Percentiles rank a stretch among this genome's conserved stretches.
Evolutionary conservation across 2,888 invertebrate genomes (phyloP).

Genomic region (Oscheius myriophilus): DNA sequence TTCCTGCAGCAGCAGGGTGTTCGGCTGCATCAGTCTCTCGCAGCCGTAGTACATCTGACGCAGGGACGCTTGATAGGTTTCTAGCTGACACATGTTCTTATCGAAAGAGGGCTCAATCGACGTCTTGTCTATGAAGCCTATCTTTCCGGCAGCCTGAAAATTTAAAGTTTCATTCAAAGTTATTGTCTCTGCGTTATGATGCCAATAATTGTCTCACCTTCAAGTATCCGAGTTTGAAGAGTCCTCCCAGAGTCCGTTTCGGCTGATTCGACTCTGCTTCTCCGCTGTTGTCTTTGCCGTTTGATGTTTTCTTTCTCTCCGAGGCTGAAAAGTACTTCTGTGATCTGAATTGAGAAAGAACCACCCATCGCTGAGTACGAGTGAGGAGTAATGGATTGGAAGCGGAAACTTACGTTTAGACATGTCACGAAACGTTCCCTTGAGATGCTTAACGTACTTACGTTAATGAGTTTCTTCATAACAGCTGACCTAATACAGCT

Average conservation of each 20-base stretch:
- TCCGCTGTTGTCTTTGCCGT: background rate
- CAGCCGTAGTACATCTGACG: slow-evolving; percentile 6
- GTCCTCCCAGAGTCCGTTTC: background rate
- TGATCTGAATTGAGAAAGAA: too few relatives aligned
- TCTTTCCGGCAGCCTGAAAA: background rate
- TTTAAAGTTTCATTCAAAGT: too few relatives aligned
- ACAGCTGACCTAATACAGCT: too few relatives aligned
- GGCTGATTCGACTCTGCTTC: background rate
- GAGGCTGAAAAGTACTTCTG: background rate
- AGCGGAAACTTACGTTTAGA: too few relatives aligned
- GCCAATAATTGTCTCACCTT: too few relatives aligned
- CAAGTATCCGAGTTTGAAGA: background rate
- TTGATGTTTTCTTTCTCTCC: background rate
- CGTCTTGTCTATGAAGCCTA: slow-evolving; percentile 4
- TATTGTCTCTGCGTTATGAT: too few relatives aligned
- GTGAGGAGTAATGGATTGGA: too few relatives aligned
- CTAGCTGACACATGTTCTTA: background rate
- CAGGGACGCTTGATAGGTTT: slow-evolving; percentile 30
- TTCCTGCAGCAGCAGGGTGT: background rate
- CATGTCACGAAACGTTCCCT: too few relatives aligned
- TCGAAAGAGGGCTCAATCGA: background rate
- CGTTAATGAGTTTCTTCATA: too few relatives aligned
- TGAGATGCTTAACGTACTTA: too few relatives aligned
- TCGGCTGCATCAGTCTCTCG: slow-evolving; percentile 4
- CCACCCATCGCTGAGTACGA: too few relatives aligned